Evolutionary conservation across 2,797 vertebrate species (phyloP), one percentile per base, ranked within the genome.

Genomic region (Anableps anableps): DNA sequence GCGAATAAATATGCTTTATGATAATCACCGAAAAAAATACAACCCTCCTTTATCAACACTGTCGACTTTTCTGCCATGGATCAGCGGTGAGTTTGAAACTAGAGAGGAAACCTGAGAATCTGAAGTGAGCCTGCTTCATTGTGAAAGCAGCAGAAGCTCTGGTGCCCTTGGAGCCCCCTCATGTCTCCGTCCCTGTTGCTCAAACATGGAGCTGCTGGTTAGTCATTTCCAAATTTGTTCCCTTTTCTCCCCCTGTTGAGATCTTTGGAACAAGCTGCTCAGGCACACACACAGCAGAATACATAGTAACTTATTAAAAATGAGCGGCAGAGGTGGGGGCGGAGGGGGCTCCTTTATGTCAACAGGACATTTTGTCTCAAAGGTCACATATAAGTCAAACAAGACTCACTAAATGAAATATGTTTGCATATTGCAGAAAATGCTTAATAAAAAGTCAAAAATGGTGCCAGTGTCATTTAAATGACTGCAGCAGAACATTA

Each of bases 241-340:
- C 53, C 85, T 74, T 80, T 88, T 86, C 82, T 84, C 82, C 76
- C 83, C 75, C 74, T 75, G 80, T 85, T 89, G 79, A 93, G 92
- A 93, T 92, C 90, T 83, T 50, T 91, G 87, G 88, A 80, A 86
- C 26, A 71, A 71, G 43, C 81, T 4, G 66, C 77, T 62, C 43
- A 75, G 84, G 86, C 81, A 75, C 83, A 73, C 88, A 86, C 86
- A 91, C 79, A 77, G 86, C 89, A 83, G 43, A 92, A 93, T 72
- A 92, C 90, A 92, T 64, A 50, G 94, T 95, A 88, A 96, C 94
- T 94, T 95, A 95, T 95, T 96, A 96, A 95, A 92, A 83, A 85
- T 13, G 83, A 83, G 73, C 88, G 75, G 80, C 70, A 86, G 88
- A 86, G 64, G 64, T 41, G 64, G 36, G 64, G 64, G 21, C 3